Base-by-base conservation (phyloP, 1,140 invertebrate genomes). In the Bradynema listronoti region DNA sequence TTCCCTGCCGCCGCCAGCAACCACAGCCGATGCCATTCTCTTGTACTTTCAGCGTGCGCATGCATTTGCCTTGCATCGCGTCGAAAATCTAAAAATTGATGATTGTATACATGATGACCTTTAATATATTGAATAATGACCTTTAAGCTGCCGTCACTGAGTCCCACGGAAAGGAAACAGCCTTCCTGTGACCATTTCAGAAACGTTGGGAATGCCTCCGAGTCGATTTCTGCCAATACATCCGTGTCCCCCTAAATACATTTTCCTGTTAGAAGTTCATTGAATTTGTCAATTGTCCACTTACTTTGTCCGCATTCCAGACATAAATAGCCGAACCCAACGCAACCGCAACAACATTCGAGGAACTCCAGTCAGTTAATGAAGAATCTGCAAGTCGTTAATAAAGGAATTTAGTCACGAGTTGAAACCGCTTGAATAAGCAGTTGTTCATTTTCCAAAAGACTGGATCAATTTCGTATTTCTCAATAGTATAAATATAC, bases 261-360 rank as follows among this genome's bases (percentile, higher is more conserved):
- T n/a, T n/a, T n/a, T n/a, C n/a, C n/a, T n/a, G n/a, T n/a, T n/a
- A n/a, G n/a, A n/a, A n/a, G n/a, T n/a, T n/a, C n/a, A n/a, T n/a
- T n/a, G n/a, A n/a, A n/a, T n/a, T n/a, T n/a, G n/a, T n/a, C n/a
- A n/a, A n/a, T n/a, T n/a, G n/a, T n/a, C n/a, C n/a, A n/a, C n/a
- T n/a, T n/a, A 91, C 91, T 5, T 85, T 87, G 16, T 83, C 86
- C 11, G 91, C 92, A 83, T 96, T 91, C 94, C 94, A 98, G 29
- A 50, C 27, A 78, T 94, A 98, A 33, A 97, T 86, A 64, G 86
- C 85, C 41, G 83, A 83, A 25, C 86, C 87, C 45, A 98, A 80
- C 19, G 90, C 90, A 24, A 96, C 92, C 16, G 91, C 91, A 32
- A 98, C 47, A 4, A 50, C 47, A n/a, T 50, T 50, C 5, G 47